Evolutionary conservation across 2,888 invertebrate genomes (phyloP), one percentile per base, ranked within the genome.

Genomic region (Amphipyra tragopoginis): DNA sequence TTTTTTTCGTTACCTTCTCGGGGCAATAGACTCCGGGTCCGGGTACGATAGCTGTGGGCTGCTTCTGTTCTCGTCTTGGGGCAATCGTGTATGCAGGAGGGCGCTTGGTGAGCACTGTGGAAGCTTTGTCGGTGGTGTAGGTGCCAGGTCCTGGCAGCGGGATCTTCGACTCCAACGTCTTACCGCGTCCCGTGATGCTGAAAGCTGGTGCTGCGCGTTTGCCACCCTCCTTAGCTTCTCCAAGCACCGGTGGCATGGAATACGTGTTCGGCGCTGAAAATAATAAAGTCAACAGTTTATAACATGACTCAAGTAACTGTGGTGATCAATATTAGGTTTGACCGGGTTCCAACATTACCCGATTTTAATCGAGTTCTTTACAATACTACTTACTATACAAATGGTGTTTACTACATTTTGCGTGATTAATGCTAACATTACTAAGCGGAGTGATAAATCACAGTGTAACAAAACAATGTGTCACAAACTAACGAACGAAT

Each of bases 81-180:
- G 98, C 97, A 95, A 99, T 98, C 38, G 98, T 98, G 89, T 97
- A 99, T 34, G 97, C 96, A 0, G 99, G 99, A 10, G 98, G 96
- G 70, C 95, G 91, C 68, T 89, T 92, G 2, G 81, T 82, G 9
- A 93, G 82, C 13, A 89, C 93, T 13, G 92, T 81, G 0, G 91
- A 86, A 11, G 95, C 95, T 68, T 95, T 95, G 59, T 96, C 96
- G n/a, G 96, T 94, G 48, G 96, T 96, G 75, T 96, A 96, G 0
- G 97, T 96, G 44, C 98, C 98, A 9, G 99, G 98, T 42, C 98
- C 98, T 8, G 98, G 98, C 75, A 97, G 95, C 0, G 91, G 88
- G 2, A 81, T 83, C 72, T 91, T 93, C 9, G 84, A 77, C 52
- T 91, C 93, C 7, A 79, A 64, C 13, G 95, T 94, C 87, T 97